phyloP scores from a whole-genome alignment of 2,888 invertebrate species.

The Oxycera nigricornis region DNA sequence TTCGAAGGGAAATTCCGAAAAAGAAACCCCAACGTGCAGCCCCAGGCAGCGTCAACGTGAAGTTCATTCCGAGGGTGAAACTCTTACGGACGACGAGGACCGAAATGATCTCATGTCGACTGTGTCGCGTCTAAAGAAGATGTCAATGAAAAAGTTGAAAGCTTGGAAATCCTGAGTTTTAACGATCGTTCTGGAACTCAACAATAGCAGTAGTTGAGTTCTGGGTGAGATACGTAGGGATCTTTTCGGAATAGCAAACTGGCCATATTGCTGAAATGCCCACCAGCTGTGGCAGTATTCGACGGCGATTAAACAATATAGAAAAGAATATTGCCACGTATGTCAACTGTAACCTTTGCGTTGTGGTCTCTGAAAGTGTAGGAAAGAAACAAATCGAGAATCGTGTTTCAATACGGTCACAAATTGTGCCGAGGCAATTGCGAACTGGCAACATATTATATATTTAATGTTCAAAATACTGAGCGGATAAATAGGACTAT shows the following conservation, averaged over 20 bases:
- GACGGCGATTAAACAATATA: no score
- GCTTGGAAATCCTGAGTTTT: slow-evolving; percentile 82
- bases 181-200: slow-evolving; percentile 58
- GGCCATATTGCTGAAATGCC: not conserved
- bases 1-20: slow-evolving; percentile 68
- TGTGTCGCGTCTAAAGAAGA: slow-evolving; percentile 78
- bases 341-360: no score
- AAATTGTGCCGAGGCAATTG: no score
- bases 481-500: no score
- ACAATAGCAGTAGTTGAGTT: slow-evolving; percentile 39
- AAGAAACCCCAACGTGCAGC: slow-evolving; percentile 63
- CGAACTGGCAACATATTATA: no score
- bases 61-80: slow-evolving; percentile 78
- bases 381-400: no score
- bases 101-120: slow-evolving; percentile 73
- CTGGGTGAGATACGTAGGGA: slow-evolving; percentile 26
- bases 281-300: no score
- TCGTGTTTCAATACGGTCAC: no score
- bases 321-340: no score
- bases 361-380: no score
- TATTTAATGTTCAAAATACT: no score
- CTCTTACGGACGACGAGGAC: slow-evolving; percentile 69
- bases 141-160: slow-evolving; percentile 77
- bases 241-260: not conserved
- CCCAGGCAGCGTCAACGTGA: slow-evolving; percentile 65